These are phyloP conservation scores for Semicossyphus pulcher DNA, from an alignment of 2,113 vertebrate species.

Conservation along the genomic window DNA sequence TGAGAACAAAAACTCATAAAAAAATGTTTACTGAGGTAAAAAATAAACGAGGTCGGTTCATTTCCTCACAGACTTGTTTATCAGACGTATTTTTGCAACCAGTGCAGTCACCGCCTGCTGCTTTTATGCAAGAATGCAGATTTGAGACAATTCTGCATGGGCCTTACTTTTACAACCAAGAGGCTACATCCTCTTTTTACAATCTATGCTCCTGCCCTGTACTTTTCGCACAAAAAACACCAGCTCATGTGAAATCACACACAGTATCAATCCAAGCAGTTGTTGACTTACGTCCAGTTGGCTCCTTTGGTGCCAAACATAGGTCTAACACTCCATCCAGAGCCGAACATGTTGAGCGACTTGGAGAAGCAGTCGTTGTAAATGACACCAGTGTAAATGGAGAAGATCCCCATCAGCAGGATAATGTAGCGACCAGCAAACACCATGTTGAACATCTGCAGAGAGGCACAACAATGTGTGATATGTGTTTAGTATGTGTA, in stretches of 20 bases:
- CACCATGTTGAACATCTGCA: slow-evolving; percentile 95
- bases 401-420: slow-evolving; percentile 96
- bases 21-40: no score
- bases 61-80: no score
- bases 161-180: no score
- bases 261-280: neutral
- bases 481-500: neutral
- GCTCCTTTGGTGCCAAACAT: slow-evolving; percentile 87
- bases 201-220: no score
- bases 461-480: neutral
- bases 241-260: neutral
- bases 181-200: no score
- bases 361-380: slow-evolving; percentile 99
- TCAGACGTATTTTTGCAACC: no score
- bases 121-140: no score
- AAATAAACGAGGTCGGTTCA: no score
- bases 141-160: no score
- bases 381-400: slow-evolving; percentile 95
- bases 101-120: no score
- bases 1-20: no score
- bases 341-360: slow-evolving; percentile 96
- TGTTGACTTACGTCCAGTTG: slow-evolving; percentile 94
- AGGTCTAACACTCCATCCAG: slow-evolving; percentile 94
- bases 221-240: no score
- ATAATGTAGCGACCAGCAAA: slow-evolving; percentile 97